Base-by-base conservation (phyloP, 2,888 invertebrate genomes). In the Xestoiulus laeticollis region DNA sequence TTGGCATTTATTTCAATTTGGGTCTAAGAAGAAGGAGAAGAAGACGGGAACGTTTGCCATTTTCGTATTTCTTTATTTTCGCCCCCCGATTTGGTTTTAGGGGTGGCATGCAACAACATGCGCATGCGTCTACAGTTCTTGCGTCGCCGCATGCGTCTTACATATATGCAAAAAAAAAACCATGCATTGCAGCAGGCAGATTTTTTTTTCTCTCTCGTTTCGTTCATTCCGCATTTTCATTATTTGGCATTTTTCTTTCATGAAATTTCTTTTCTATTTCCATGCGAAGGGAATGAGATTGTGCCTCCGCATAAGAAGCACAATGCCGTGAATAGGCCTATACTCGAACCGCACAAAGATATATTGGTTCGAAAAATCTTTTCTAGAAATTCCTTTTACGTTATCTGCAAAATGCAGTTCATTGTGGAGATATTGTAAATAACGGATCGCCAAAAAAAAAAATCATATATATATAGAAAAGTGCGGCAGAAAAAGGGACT, bases 361-460 rank as follows among this genome's bases (percentile, higher is more conserved):
- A 12, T 22, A 30, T 78, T 22, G 30, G 78, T 10, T 26, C 26
- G 78, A 68, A 26, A 68, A 68, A 68, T 68, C 68, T 68, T 68
- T 68, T 68, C 68, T 68, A 26, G 1, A 78, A 78, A 78, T 78
- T 78, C 78, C 78, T 78, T 30, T 59, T 59, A 3, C 30, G 26
- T 78, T 78, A 78, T 78, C 78, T 78, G 78, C 78, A 78, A 78
- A 78, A 78, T 78, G 78, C 78, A 78, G 78, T 78, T 78, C 78
- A 78, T 78, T 78, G 78, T 78, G 78, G 30, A 78, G 78, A 78
- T 78, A 78, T 78, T 78, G 78, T 78, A 78, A 78, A 78, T 78
- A 78, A 78, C 78, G 78, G 78, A 78, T 78, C 78, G 78, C 78
- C 78, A 10, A 8, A 78, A 1, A 26, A 12, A n/a, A n/a, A n/a